Percentiles rank a stretch among this genome's conserved stretches.
Evolutionary conservation across 1,140 invertebrate genomes (phyloP).

Genomic region (Bemisia tabaci): DNA sequence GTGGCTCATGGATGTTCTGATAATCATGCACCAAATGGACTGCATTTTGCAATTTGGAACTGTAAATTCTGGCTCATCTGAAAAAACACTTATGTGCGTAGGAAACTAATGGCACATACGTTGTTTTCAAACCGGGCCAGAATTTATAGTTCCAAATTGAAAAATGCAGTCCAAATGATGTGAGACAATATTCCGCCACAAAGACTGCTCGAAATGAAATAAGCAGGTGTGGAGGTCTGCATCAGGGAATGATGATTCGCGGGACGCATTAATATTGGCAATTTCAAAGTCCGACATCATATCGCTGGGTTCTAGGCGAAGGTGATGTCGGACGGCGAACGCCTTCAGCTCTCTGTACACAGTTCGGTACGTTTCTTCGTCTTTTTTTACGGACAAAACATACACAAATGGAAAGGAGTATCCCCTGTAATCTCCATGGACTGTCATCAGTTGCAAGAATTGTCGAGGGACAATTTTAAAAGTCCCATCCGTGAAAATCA

Average conservation of each 20-base stretch:
- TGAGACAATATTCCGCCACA: neutral
- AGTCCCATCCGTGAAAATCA: neutral
- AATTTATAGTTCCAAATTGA: no score
- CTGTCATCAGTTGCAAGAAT: neutral
- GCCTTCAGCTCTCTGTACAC: neutral
- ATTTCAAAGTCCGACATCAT: neutral
- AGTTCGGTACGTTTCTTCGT: neutral
- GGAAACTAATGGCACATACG: no score
- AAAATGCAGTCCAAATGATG: no score
- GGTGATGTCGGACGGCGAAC: neutral
- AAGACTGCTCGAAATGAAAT: neutral
- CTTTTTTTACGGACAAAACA: neutral
- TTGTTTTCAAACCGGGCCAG: no score
- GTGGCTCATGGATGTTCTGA: neutral
- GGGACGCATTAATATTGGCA: neutral
- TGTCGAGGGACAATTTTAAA: neutral
- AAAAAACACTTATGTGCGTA: no score
- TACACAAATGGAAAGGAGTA: neutral
- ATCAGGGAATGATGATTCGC: neutral
- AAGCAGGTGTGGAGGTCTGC: neutral
- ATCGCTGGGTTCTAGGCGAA: neutral
- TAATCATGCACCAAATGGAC: neutral
- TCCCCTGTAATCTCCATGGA: neutral
- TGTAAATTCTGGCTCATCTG: no score
- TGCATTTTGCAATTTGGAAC: no score